These are phyloP conservation scores for Eristalinus sepulchralis DNA, from an alignment of 2,888 invertebrate species.

Conservation along the genomic window DNA sequence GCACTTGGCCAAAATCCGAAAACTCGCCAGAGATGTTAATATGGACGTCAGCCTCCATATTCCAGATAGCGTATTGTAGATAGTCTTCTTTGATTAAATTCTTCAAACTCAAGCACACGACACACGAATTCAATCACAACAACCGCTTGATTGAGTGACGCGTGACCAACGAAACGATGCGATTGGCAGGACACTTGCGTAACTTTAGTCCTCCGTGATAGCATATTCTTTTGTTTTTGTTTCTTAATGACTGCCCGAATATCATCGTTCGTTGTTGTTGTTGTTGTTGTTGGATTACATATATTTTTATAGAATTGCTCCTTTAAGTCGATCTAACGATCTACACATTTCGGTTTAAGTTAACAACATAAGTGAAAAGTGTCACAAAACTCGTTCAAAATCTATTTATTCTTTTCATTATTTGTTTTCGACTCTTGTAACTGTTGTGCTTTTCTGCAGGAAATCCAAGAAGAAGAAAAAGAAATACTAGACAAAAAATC, in stretches of 20 bases:
- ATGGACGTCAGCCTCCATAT: constrained; percentile 89
- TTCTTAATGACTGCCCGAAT: neutral
- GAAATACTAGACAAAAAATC: neutral
- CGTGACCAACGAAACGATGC: neutral
- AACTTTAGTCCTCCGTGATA: neutral
- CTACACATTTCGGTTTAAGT: constrained; percentile 53
- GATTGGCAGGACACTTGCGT: neutral
- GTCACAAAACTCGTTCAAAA: constrained; percentile 43
- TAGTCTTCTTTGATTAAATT: constrained; percentile 38
- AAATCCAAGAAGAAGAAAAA: neutral
- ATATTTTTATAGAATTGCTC: constrained; percentile 24
- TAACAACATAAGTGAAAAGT: constrained; percentile 31
- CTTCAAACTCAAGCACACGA: constrained; percentile 24
- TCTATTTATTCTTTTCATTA: neutral
- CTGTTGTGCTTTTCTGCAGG: neutral
- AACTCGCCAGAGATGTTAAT: constrained; percentile 88
- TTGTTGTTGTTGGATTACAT: constrained; percentile 25
- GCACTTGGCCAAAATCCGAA: constrained; percentile 89
- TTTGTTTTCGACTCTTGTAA: neutral
- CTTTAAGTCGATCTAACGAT: constrained; percentile 71
- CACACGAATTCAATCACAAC: constrained; percentile 33
- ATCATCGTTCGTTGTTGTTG: neutral
- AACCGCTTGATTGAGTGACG: constrained; percentile 10
- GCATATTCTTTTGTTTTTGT: neutral
- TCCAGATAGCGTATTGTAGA: constrained; percentile 80